Conservation (phyloP, 2,797 vertebrate species). For the Echiichthys vipera region DNA sequence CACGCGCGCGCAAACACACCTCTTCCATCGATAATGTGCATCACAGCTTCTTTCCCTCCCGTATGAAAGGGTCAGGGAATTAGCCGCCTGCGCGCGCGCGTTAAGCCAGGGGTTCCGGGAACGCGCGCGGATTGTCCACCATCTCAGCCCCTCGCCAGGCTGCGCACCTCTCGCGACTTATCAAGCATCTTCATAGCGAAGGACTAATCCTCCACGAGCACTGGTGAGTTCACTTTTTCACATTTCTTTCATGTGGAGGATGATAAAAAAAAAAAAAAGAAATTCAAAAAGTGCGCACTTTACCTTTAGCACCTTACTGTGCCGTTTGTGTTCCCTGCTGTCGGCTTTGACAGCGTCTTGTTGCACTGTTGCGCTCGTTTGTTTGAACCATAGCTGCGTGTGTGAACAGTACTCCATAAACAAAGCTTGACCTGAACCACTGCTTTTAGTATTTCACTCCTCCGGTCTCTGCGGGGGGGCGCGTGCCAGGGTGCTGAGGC, state of each 20-base stretch:
- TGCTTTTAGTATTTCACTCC: slow-evolving; percentile 9
- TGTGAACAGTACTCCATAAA: not conserved
- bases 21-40: slow-evolving; percentile 33
- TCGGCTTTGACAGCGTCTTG: not conserved
- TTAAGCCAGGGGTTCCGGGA: slow-evolving; percentile 84
- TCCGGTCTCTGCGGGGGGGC: not conserved
- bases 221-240: slow-evolving; percentile 67
- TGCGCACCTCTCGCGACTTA: slow-evolving; percentile 60
- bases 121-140: slow-evolving; percentile 84
- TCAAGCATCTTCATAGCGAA: slow-evolving; percentile 55
- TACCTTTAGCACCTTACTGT: not conserved
- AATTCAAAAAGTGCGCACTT: not conserved
- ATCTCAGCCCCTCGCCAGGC: slow-evolving; percentile 64
- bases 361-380: not conserved
- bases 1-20: slow-evolving; percentile 1
- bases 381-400: not conserved
- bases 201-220: slow-evolving; percentile 53
- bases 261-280: not conserved
- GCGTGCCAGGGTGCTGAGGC: not conserved
- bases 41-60: slow-evolving; percentile 51
- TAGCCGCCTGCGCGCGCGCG: slow-evolving; percentile 79
- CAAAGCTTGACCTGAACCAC: not conserved
- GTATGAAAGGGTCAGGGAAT: slow-evolving; percentile 83
- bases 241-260: slow-evolving; percentile 6
- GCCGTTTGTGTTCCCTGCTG: not conserved